These are phyloP conservation scores for Arothron firmamentum DNA, from an alignment of 2,113 vertebrate genomes.

Conservation along the genomic window DNA sequence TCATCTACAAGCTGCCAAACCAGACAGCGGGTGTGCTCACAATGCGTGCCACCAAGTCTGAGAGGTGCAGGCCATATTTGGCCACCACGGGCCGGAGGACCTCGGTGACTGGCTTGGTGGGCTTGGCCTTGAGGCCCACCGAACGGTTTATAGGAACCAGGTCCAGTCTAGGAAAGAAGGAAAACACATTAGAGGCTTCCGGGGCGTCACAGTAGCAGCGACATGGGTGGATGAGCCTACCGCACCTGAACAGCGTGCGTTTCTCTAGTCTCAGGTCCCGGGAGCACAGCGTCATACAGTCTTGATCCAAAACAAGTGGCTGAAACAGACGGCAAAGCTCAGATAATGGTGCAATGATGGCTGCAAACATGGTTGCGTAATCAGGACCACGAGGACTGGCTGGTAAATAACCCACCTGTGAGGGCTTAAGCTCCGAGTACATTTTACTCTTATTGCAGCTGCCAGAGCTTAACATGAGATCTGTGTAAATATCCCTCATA, in stretches of 20 bases:
- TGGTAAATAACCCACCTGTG: too few species aligned
- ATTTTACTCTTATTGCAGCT: too few species aligned
- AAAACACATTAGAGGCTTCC: background rate
- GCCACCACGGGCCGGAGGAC: constrained; percentile 94
- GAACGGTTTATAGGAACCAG: constrained; percentile 97
- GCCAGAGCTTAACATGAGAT: too few species aligned
- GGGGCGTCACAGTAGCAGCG: background rate
- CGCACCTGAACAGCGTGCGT: constrained; percentile 92
- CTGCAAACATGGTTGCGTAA: too few species aligned
- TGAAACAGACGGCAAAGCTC: constrained; percentile 45
- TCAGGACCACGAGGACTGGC: too few species aligned
- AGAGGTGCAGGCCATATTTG: constrained; percentile 93
- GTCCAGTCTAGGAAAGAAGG: constrained; percentile 80
- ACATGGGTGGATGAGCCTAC: background rate
- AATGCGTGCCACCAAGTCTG: constrained; percentile 87
- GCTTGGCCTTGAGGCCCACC: constrained; percentile 95
- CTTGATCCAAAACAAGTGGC: constrained; percentile 95
- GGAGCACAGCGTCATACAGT: constrained; percentile 92
- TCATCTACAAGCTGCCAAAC: background rate
- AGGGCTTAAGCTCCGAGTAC: too few species aligned
- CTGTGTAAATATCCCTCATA: too few species aligned
- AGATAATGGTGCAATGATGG: background rate
- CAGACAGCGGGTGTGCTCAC: constrained; percentile 74
- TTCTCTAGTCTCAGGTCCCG: constrained; percentile 91
- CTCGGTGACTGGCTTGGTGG: constrained; percentile 95